Percentiles rank a stretch among this genome's conserved stretches.
Conservation (phyloP, 2,113 vertebrate genomes). For the Leuciscus idus region DNA sequence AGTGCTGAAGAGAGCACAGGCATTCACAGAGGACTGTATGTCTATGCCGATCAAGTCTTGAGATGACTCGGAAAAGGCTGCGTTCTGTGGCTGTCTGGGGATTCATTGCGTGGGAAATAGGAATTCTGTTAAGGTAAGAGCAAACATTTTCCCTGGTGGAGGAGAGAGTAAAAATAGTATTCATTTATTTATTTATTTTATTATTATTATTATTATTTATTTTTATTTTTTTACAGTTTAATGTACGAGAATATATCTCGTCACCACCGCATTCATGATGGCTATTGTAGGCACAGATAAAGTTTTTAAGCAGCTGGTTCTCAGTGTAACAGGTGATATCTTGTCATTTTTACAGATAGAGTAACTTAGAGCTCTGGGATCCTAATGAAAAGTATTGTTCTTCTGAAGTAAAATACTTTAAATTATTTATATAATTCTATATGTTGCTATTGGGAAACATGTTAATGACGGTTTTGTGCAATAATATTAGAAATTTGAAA, state of each 20-base stretch:
- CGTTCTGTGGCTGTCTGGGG: conserved; percentile 58
- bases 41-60: conserved; percentile 36
- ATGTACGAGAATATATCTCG: too few relatives aligned
- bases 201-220: too few relatives aligned
- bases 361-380: not conserved
- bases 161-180: not conserved
- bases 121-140: conserved; percentile 63
- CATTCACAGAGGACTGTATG: conserved; percentile 29
- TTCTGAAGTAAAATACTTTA: not conserved
- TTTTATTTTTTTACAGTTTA: too few relatives aligned
- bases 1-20: conserved; percentile 43
- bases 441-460: not conserved
- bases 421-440: not conserved
- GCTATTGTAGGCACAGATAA: too few relatives aligned
- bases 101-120: conserved; percentile 62
- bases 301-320: not conserved
- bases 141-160: not conserved
- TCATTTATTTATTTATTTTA: too few relatives aligned
- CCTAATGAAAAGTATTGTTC: not conserved
- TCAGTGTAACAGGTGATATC: conserved; percentile 36
- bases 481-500: not conserved
- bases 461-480: not conserved
- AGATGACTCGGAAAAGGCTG: conserved; percentile 59
- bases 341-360: not conserved
- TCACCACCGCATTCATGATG: not conserved